Evolutionary conservation across 2,888 invertebrate genomes (phyloP).

Genomic region (Cryptocephalus moraei): DNA sequence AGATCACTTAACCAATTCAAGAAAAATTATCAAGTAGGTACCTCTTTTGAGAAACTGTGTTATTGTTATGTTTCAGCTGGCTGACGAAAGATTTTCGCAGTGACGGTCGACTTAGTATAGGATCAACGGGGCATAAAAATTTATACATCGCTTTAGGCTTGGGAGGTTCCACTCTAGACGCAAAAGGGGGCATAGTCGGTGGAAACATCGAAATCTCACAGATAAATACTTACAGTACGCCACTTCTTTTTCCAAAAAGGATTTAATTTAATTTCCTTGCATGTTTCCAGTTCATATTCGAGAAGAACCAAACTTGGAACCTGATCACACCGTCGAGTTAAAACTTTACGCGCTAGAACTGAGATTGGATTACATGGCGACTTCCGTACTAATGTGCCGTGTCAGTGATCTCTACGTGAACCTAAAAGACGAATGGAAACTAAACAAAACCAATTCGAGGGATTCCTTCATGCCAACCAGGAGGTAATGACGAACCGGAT

Average conservation of each 20-base stretch:
- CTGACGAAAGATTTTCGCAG: conserved; percentile 85
- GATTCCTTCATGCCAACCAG: conserved; percentile 53
- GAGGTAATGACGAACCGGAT: conserved; percentile 34
- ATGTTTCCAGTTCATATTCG: conserved; percentile 61
- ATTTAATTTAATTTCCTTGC: background rate
- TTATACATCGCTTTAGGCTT: conserved; percentile 82
- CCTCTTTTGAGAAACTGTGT: background rate
- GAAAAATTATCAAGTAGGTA: background rate
- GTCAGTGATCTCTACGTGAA: conserved; percentile 74
- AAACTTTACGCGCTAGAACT: conserved; percentile 79
- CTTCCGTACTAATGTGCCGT: conserved; percentile 85
- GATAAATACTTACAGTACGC: conserved; percentile 71
- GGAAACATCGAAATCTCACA: conserved; percentile 87
- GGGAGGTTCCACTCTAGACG: conserved; percentile 84
- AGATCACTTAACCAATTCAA: too few species aligned
- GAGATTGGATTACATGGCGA: conserved; percentile 96
- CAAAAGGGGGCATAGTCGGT: conserved; percentile 95
- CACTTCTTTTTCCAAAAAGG: background rate
- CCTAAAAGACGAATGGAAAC: conserved; percentile 82
- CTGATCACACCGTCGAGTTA: conserved; percentile 65
- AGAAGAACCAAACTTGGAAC: conserved; percentile 83
- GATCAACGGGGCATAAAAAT: conserved; percentile 89
- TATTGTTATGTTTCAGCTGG: conserved; percentile 51
- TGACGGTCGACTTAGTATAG: conserved; percentile 84
- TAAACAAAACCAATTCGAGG: conserved; percentile 40